Evolutionary conservation across 2,797 vertebrate species (phyloP).

Genomic region (Sebastes umbrosus): DNA sequence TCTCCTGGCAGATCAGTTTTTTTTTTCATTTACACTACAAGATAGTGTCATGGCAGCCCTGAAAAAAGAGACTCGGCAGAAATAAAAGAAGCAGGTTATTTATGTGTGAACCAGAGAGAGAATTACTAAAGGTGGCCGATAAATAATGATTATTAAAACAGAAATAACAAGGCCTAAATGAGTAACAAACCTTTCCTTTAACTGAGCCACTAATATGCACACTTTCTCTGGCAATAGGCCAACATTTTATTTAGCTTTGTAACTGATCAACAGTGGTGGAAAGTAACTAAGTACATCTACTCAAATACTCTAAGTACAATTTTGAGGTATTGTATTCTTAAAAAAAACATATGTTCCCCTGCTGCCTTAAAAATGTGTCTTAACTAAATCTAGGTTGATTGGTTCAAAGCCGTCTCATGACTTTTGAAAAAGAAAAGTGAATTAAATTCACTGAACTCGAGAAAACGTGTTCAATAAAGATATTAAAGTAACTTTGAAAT

Average conservation of each 20-base stretch:
- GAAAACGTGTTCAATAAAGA: not conserved
- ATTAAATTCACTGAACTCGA: not conserved
- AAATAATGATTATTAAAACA: not conserved
- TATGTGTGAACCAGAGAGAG: not conserved
- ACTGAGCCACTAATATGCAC: not conserved
- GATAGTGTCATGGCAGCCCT: not conserved
- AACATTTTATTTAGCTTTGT: not conserved
- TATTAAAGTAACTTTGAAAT: not conserved
- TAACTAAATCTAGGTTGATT: not conserved
- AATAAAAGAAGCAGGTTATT: not conserved
- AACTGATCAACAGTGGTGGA: not conserved
- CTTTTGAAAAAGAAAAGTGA: not conserved
- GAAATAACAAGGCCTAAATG: not conserved
- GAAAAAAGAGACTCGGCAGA: slow-evolving; percentile 4
- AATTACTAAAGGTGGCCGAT: not conserved
- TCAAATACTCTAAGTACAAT: not conserved
- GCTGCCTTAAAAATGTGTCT: not conserved
- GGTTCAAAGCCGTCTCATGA: not conserved
- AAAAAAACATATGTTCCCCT: not conserved
- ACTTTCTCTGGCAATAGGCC: not conserved
- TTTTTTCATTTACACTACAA: not conserved
- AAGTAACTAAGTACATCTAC: not conserved
- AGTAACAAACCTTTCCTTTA: not conserved
- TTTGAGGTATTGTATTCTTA: not conserved
- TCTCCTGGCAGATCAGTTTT: not conserved